Evolutionary conservation across 2,113 vertebrate genomes (phyloP).

Genomic region (Callithrix jacchus): DNA sequence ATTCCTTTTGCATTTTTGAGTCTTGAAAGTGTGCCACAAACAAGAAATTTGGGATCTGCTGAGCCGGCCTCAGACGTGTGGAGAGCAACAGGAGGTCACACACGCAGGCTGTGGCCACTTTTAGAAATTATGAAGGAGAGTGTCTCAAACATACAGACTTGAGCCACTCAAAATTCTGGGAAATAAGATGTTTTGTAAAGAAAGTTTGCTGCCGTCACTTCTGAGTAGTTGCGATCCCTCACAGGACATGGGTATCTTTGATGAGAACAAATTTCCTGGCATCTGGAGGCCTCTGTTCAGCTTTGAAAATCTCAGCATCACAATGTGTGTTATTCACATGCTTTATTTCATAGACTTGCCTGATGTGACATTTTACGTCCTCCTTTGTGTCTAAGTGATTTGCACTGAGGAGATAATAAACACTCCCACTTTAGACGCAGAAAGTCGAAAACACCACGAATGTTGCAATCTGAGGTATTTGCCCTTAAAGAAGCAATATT

Average conservation of each 20-base stretch:
- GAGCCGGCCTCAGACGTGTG: accelerated
- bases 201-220: neutral
- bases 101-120: neutral
- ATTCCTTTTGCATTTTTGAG: neutral
- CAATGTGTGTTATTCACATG: neutral
- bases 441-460: neutral
- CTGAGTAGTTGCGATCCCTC: neutral
- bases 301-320: neutral
- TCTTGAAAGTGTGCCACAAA: neutral
- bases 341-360: constrained; percentile 25
- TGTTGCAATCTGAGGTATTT: neutral
- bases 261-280: neutral
- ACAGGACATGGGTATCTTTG: neutral
- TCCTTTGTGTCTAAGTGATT: constrained; percentile 43
- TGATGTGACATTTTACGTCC: neutral
- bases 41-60: neutral
- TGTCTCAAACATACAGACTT: accelerated
- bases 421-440: neutral
- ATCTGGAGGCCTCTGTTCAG: neutral
- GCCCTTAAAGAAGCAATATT: neutral
- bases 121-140: neutral
- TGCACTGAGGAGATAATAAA: neutral
- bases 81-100: accelerated
- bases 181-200: neutral
- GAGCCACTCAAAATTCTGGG: neutral